Evolutionary conservation across 1,140 invertebrate species (phyloP), one percentile per base, ranked within the genome.

Genomic region (Pseudomyrmex concolor): DNA sequence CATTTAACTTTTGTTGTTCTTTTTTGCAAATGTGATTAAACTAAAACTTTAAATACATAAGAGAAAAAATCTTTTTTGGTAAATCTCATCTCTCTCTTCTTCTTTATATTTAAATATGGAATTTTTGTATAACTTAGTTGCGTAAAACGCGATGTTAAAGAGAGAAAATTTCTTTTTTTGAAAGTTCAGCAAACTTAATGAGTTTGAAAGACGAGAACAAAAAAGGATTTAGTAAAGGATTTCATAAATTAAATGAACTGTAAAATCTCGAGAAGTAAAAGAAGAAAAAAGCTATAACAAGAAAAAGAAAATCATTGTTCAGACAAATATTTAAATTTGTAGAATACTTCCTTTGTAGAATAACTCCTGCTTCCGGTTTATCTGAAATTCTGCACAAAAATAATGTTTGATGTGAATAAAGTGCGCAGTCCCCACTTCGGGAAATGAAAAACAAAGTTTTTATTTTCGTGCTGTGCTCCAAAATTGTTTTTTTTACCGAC

Each of bases 101-200:
- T 22, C 92, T 92, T 92, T 86, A 54, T 76, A 66, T 63, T 91
- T 90, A 91, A 91, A 91, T 88, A 91, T 90, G 89, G 85, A 92
- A 92, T 92, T 90, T 90, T 92, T 90, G 89, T 89, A 90, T 92
- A 92, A 92, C 88, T 92, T 91, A 89, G 87, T 92, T 92, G 90
- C 92, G 86, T 93, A 86, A 92, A 92, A 93, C 91, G 85, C 91
- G 82, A 87, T 83, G 91, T 92, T 91, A 92, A 92, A 92, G 91
- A 89, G 88, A 92, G 87, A 73, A 86, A 89, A 62, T 59, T 68
- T 48, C 71, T 62, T 67, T 72, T 81, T 86, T 1, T 22, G 22
- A 22, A 22, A 22, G 2, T 22, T 1, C 22, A 22, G 22, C 22
- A 1, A n/a, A n/a, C n/a, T n/a, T n/a, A n/a, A n/a, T n/a, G n/a